Evolutionary conservation across 2,888 invertebrate genomes (phyloP).

Genomic region (Caenorhabditis japonica): DNA sequence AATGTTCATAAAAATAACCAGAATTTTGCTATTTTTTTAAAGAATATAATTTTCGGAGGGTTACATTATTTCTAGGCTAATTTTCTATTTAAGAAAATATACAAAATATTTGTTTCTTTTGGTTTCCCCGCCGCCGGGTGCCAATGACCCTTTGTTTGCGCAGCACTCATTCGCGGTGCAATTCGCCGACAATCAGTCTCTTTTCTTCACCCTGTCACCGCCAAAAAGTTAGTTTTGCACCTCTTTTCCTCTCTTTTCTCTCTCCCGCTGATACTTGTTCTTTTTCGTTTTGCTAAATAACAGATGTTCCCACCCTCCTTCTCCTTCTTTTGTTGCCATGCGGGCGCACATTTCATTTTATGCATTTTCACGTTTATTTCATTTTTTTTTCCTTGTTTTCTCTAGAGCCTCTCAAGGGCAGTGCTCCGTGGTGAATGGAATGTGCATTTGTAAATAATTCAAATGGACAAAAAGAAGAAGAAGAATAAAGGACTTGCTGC

Average conservation of each 20-base stretch:
- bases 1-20: too few species aligned
- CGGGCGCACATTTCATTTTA: constrained; percentile 6
- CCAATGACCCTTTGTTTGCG: constrained; percentile 15
- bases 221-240: constrained; percentile 21
- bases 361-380: background rate
- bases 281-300: background rate
- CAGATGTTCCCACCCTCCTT: constrained; percentile 16
- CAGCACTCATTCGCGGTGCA: constrained; percentile 19
- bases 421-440: too few species aligned
- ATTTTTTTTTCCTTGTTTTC: background rate
- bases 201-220: background rate
- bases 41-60: too few species aligned
- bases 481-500: too few species aligned
- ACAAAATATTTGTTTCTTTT: too few species aligned
- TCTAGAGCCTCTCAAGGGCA: background rate
- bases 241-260: constrained; percentile 2
- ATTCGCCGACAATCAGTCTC: background rate
- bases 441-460: too few species aligned
- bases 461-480: too few species aligned
- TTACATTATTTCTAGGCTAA: too few species aligned
- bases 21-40: too few species aligned
- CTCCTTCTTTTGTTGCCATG: constrained; percentile 11
- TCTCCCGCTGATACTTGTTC: background rate
- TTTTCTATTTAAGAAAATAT: constrained; percentile 11
- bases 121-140: too few species aligned